Evolutionary conservation across 2,888 invertebrate species (phyloP).

Genomic region (Eristalinus aeneus): DNA sequence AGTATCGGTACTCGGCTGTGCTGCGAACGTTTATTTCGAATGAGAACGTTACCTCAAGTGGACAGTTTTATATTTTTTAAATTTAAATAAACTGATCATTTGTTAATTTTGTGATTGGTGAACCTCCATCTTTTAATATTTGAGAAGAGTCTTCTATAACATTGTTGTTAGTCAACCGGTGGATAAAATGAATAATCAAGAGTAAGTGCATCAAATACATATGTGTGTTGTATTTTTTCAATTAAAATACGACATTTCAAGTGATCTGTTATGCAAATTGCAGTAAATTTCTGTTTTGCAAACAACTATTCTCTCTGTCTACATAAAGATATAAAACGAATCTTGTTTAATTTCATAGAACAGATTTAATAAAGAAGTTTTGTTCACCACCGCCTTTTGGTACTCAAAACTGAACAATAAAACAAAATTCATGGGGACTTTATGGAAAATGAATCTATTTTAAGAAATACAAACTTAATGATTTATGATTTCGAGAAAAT

Average conservation of each 20-base stretch:
- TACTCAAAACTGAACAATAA: too few species aligned
- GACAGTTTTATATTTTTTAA: constrained; percentile 45
- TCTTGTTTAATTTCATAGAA: too few species aligned
- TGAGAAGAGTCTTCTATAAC: not conserved
- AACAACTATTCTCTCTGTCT: not conserved
- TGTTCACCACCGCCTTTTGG: not conserved
- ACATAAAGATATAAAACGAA: too few species aligned
- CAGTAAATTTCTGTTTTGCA: not conserved
- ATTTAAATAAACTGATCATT: constrained; percentile 46
- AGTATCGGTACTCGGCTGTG: not conserved
- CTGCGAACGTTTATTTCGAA: constrained; percentile 43
- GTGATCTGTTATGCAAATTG: not conserved
- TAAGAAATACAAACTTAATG: not conserved
- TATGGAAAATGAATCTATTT: not conserved
- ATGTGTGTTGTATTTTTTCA: not conserved
- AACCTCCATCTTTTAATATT: constrained; percentile 36
- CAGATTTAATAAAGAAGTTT: too few species aligned
- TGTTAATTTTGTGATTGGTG: constrained; percentile 15
- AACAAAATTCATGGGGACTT: not conserved
- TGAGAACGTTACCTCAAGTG: constrained; percentile 21
- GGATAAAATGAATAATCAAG: constrained; percentile 10
- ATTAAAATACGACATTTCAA: not conserved
- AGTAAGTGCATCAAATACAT: constrained; percentile 42
- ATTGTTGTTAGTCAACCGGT: not conserved
- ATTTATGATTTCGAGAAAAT: not conserved